Conservation (phyloP, 2,113 vertebrate species). For the Entosphenus tridentatus region DNA sequence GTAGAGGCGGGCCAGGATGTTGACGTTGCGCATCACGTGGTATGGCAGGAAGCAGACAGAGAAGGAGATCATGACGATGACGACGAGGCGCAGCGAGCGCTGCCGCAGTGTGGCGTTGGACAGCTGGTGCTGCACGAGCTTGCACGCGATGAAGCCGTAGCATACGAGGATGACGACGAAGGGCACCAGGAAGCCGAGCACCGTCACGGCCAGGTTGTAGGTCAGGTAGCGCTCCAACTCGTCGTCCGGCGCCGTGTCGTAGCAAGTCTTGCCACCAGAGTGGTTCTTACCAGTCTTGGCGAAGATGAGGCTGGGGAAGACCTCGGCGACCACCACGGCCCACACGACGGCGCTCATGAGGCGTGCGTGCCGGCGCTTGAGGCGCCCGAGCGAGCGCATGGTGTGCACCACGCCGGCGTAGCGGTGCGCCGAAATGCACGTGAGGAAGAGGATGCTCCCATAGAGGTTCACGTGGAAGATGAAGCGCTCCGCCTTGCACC, state of each 20-base stretch:
- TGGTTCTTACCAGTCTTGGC: constrained; percentile 42
- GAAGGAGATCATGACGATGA: constrained; percentile 46
- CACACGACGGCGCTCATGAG: constrained; percentile 36
- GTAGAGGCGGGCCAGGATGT: constrained; percentile 44
- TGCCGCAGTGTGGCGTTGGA: constrained; percentile 17
- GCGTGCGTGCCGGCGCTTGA: constrained; percentile 34
- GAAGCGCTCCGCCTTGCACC: constrained; percentile 55
- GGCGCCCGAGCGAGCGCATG: constrained; percentile 29
- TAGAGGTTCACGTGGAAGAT: constrained; percentile 82
- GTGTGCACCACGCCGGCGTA: constrained; percentile 75
- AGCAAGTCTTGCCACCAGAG: constrained; percentile 45
- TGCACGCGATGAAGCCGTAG: constrained; percentile 54
- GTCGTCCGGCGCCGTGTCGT: constrained; percentile 50
- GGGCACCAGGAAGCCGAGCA: constrained; percentile 49
- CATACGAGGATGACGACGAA: constrained; percentile 49
- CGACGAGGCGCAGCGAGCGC: constrained; percentile 51
- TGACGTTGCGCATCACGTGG: constrained; percentile 61
- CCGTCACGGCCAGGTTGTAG: constrained; percentile 53
- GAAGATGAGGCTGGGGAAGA: constrained; percentile 60
- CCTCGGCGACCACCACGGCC: constrained; percentile 31
- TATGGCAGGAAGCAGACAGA: constrained; percentile 69
- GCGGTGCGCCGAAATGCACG: constrained; percentile 66
- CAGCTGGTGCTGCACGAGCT: constrained; percentile 24
- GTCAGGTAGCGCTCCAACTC: constrained; percentile 41
- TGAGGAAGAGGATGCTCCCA: constrained; percentile 80